Conservation (phyloP, 2,113 vertebrate species). For the Gasterosteus aculeatus region DNA sequence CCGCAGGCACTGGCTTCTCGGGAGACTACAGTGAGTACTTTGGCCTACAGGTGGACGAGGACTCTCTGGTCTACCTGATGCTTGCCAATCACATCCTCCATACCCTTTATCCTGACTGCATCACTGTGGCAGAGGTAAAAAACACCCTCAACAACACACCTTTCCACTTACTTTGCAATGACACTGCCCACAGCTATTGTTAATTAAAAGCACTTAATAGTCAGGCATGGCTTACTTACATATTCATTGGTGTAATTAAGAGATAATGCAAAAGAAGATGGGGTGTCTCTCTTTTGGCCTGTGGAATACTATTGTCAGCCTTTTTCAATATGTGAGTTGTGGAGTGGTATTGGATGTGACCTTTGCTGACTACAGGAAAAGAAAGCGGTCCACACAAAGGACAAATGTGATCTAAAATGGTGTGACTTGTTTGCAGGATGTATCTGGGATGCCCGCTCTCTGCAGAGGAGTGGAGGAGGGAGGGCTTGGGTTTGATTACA, state of each 20-base stretch:
- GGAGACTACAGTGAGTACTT: conserved; percentile 97
- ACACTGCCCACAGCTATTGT: conserved; percentile 63
- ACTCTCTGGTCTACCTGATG: conserved; percentile 93
- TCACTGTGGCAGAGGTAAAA: conserved; percentile 95
- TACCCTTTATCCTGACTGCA: conserved; percentile 88
- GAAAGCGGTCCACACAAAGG: conserved; percentile 41
- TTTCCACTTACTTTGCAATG: conserved; percentile 52
- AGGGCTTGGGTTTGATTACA: conserved; percentile 94
- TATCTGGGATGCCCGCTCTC: conserved; percentile 96
- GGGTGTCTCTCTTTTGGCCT: conserved; percentile 47
- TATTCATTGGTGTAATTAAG: conserved; percentile 70
- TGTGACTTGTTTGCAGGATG: conserved; percentile 84
- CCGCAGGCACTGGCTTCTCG: conserved; percentile 87
- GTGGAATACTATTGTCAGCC: conserved; percentile 33
- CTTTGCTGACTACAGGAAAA: conserved; percentile 24
- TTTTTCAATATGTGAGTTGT: conserved; percentile 6
- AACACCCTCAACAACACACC: conserved; percentile 34
- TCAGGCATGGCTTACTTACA: conserved; percentile 46
- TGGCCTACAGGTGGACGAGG: conserved; percentile 97
- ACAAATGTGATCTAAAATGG: conserved; percentile 46
- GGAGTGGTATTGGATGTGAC: conserved; percentile 36
- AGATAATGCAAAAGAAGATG: conserved; percentile 60
- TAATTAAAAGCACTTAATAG: conserved; percentile 69
- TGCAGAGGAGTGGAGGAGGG: conserved; percentile 88
- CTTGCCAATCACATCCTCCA: conserved; percentile 93